A percentile compares a stretch with the other conserved stretches of the same genome.
phyloP scores from a whole-genome alignment of 2,888 invertebrate species.

The Cecidostiba fungosa region DNA sequence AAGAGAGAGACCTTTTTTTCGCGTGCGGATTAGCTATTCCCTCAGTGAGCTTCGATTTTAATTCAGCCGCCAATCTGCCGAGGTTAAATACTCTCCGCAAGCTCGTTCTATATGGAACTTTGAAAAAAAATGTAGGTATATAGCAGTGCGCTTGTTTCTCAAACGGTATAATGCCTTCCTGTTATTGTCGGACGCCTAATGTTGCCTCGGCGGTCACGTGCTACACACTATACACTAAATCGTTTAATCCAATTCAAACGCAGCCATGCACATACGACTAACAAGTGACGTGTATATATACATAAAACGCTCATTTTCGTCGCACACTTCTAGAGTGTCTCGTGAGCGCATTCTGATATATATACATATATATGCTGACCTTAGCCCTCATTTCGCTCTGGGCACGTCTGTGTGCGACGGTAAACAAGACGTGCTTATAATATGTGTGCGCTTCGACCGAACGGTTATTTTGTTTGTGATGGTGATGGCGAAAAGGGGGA shows the following conservation, averaged over 20 bases:
- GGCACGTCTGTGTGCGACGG: neutral
- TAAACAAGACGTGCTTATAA: constrained; percentile 41
- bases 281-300: neutral
- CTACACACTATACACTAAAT: no score
- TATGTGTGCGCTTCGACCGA: neutral
- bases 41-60: neutral
- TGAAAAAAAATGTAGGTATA: neutral
- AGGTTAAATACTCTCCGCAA: no score
- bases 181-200: neutral
- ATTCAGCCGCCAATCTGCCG: neutral
- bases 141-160: neutral
- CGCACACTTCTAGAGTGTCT: neutral
- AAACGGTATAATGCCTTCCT: constrained; percentile 9
- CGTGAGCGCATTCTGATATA: neutral
- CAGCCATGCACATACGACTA: neutral
- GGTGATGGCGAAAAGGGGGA: neutral
- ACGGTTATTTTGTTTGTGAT: neutral
- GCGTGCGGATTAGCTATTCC: neutral
- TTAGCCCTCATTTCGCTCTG: constrained; percentile 37
- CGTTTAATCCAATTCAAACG: no score
- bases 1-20: neutral
- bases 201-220: neutral
- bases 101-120: neutral
- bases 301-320: neutral
- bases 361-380: constrained; percentile 39